Base-by-base conservation (phyloP, 2,888 invertebrate species). In the Melieria crassipennis region DNA sequence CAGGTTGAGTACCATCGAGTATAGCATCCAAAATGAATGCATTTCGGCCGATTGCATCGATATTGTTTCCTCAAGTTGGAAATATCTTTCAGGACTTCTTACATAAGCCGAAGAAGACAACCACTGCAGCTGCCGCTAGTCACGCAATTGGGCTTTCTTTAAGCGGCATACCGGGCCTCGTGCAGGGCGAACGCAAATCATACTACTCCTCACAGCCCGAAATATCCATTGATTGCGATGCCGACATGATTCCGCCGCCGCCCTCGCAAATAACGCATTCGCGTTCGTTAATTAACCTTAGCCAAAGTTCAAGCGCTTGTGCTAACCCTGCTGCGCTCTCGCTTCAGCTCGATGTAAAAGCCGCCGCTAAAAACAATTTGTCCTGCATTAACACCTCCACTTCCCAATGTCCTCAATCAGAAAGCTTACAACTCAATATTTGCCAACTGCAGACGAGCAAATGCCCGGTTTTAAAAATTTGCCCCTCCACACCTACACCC, bases 171-270 rank as follows among this genome's bases (percentile, higher is more conserved):
- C 62, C 10, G 9, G 10, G 10, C 4, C 10, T 42, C 46, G n/a
- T 63, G 70, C 61, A 73, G 9, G 63, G 73, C 1, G 56, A 80
- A 16, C 75, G 77, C 30, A 83, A 83, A 69, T 70, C 80, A 0
- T 85, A 81, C 69, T 84, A 84, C 69, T 80, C 81, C 50, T 84
- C 85, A 10, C 83, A 85, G 50, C 85, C 85, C 6, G 85, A 85
- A 65, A 74, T 84, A 50, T 67, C 50, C 43, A 11, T 62, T 16
- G 47, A 47, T 65, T 56, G 64, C 50, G 70, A 47, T 16, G 57
- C 57, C 50, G 55, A 52, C 42, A 56, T 52, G 55, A 42, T 47
- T n/a, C 76, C n/a, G 75, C 73, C 7, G 75, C 75, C 69, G 70
- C 61, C 7, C 69, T 73, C 48, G 74, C 74, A 47, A 67, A 73